Evolutionary conservation across 2,888 invertebrate species (phyloP).

Genomic region (Tryphoninae sp.): DNA sequence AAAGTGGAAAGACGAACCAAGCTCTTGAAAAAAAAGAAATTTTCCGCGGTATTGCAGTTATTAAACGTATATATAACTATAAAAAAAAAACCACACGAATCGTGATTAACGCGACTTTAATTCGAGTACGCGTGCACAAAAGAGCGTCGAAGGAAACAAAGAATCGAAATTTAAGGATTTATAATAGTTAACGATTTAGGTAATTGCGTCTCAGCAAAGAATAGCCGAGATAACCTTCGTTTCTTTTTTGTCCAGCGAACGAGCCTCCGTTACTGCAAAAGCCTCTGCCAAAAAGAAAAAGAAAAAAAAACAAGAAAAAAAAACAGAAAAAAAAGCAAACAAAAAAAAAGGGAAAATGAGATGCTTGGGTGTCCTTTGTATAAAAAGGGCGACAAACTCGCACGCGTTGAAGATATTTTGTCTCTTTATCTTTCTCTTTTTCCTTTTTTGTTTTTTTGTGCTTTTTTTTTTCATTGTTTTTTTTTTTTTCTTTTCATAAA

Average conservation of each 20-base stretch:
- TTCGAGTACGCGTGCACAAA: constrained; percentile 39
- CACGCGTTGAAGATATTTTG: not conserved
- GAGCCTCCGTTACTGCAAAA: constrained; percentile 45
- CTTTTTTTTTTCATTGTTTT: not conserved
- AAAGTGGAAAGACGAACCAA: not conserved
- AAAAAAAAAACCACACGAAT: constrained; percentile 24
- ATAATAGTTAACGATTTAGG: constrained; percentile 50
- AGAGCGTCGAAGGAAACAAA: constrained; percentile 57
- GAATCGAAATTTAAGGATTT: constrained; percentile 61
- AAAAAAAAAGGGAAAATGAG: not conserved
- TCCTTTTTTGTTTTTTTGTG: not conserved
- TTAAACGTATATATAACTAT: constrained; percentile 10
- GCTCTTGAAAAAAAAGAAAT: constrained; percentile 13
- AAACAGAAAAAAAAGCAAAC: not conserved
- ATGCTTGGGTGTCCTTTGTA: constrained; percentile 9
- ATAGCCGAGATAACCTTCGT: constrained; percentile 18
- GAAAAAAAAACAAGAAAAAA: not conserved
- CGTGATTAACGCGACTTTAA: constrained; percentile 17
- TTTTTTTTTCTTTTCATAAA: too few species aligned
- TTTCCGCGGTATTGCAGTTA: constrained; percentile 45
- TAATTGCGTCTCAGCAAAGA: constrained; percentile 56
- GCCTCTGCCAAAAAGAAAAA: constrained; percentile 26
- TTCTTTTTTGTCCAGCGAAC: constrained; percentile 30
- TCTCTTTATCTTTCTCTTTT: too few species aligned
- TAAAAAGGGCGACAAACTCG: constrained; percentile 2